Percentiles rank a stretch among this genome's conserved stretches.
Evolutionary conservation across 2,113 vertebrate species (phyloP).

Genomic region (Ammospiza nelsoni): DNA sequence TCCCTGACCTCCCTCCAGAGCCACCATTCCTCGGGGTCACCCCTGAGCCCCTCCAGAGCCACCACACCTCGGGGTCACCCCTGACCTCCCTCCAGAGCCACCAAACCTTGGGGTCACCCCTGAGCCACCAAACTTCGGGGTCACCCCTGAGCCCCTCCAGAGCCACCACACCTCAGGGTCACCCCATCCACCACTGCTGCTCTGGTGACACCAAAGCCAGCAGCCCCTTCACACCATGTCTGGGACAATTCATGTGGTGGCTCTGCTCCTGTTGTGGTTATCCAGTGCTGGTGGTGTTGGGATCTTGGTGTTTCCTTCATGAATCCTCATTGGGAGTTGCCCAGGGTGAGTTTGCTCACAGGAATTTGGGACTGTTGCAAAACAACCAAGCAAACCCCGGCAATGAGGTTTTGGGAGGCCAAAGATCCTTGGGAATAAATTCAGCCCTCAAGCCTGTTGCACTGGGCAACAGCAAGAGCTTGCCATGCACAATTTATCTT

Average conservation of each 20-base stretch:
- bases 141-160: not conserved
- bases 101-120: not conserved
- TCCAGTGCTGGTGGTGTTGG: rapidly evolving
- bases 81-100: not conserved
- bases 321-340: not conserved
- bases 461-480: not conserved
- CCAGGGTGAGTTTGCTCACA: not conserved
- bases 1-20: not conserved
- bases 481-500: not conserved
- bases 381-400: not conserved
- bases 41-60: too few relatives aligned
- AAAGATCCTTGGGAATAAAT: not conserved
- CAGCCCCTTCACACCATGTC: rapidly evolving
- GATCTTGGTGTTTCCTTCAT: not conserved
- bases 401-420: not conserved
- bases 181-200: rapidly evolving
- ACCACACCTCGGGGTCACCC: too few relatives aligned
- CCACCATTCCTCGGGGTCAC: not conserved
- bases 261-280: not conserved
- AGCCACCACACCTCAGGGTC: rapidly evolving
- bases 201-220: not conserved
- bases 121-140: not conserved
- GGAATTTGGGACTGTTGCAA: not conserved
- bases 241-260: rapidly evolving
- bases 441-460: rapidly evolving